These are phyloP conservation scores for Carcinoscorpius rotundicauda DNA, from an alignment of 1,140 invertebrate species.

Conservation along the genomic window DNA sequence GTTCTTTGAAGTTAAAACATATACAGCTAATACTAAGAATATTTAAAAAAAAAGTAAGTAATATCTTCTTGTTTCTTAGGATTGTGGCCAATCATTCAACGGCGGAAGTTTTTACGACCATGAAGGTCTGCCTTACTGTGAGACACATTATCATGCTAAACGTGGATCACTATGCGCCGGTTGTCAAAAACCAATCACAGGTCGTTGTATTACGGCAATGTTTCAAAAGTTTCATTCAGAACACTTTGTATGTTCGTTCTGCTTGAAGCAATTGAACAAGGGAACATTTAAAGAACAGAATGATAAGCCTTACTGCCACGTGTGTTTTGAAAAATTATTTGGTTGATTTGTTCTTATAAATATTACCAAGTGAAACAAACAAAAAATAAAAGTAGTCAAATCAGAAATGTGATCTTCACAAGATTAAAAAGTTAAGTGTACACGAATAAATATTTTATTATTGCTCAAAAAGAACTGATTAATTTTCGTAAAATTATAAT, in stretches of 20 bases:
- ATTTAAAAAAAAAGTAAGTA: too few relatives aligned
- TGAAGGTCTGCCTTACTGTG: constrained; percentile 92
- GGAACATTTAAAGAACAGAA: constrained; percentile 97
- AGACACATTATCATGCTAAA: constrained; percentile 95
- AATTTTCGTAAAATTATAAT: too few relatives aligned
- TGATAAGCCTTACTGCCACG: constrained; percentile 95
- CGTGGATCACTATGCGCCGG: constrained; percentile 91
- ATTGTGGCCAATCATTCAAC: constrained; percentile 83
- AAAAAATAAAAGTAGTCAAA: too few relatives aligned
- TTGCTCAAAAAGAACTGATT: too few relatives aligned
- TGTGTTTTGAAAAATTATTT: constrained; percentile 94
- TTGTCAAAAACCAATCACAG: constrained; percentile 92
- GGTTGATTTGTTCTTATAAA: constrained; percentile 40
- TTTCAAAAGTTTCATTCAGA: constrained; percentile 98
- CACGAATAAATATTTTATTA: too few relatives aligned
- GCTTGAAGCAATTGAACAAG: constrained; percentile 92
- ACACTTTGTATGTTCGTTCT: constrained; percentile 97
- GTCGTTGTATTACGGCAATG: constrained; percentile 97
- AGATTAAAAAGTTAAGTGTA: too few relatives aligned
- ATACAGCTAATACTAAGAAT: too few relatives aligned
- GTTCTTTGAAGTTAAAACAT: too few relatives aligned
- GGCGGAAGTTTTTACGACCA: constrained; percentile 91
- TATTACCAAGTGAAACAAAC: too few relatives aligned
- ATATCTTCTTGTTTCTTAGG: constrained; percentile 45
- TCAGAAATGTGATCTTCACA: too few relatives aligned